Evolutionary conservation across 2,888 invertebrate genomes (phyloP).

Genomic region (Lepidonotus clava): DNA sequence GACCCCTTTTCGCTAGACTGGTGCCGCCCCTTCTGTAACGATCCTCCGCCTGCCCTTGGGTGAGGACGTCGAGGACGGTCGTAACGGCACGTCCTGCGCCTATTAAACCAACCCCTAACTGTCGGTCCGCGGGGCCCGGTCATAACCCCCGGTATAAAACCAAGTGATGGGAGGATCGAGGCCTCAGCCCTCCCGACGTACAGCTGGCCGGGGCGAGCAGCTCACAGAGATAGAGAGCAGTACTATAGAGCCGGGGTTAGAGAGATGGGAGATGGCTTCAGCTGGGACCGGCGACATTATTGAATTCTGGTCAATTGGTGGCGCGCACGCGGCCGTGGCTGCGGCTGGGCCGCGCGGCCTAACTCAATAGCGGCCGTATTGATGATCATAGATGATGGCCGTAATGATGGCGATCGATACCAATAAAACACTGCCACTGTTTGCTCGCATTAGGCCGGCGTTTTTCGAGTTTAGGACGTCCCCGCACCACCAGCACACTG

Average conservation of each 20-base stretch:
- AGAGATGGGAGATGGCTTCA: background rate
- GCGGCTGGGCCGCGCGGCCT: background rate
- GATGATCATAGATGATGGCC: constrained; percentile 48
- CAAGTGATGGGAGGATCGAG: too few species aligned
- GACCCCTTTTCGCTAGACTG: too few species aligned
- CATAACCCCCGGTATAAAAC: too few species aligned
- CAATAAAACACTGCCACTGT: constrained; percentile 45
- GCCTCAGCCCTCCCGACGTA: too few species aligned
- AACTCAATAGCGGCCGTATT: constrained; percentile 34
- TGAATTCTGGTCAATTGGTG: constrained; percentile 46
- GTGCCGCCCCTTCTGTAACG: too few species aligned
- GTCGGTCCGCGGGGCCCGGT: too few species aligned
- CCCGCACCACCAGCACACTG: background rate
- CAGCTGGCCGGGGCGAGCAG: background rate
- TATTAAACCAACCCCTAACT: too few species aligned
- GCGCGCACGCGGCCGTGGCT: background rate
- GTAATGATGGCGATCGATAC: constrained; percentile 49
- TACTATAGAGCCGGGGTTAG: background rate
- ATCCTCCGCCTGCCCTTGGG: too few species aligned
- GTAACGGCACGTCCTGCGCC: too few species aligned
- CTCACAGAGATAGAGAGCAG: background rate
- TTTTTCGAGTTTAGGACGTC: background rate
- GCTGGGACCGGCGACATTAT: constrained; percentile 19
- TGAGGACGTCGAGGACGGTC: too few species aligned
- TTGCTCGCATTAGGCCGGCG: constrained; percentile 40